A percentile compares a stretch with the other conserved stretches of the same genome.
Conservation (phyloP, 2,113 vertebrate genomes). For the Cacatua alba region DNA sequence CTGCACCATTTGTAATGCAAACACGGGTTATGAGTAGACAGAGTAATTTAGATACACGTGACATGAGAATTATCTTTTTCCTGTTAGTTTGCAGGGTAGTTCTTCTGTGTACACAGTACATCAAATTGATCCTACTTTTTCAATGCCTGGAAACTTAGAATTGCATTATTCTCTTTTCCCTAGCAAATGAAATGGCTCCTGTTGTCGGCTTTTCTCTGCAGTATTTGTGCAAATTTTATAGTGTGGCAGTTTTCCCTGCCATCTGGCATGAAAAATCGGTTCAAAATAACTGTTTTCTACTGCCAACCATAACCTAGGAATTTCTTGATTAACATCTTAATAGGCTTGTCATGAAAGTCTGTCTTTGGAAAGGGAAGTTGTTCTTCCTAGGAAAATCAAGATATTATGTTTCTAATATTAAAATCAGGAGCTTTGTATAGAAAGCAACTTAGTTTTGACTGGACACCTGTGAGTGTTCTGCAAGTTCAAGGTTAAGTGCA, state of each 20-base stretch:
- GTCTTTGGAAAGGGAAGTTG: background rate
- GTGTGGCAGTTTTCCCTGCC: background rate
- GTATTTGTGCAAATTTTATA: constrained; percentile 2
- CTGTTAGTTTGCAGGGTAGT: background rate
- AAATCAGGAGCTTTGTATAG: background rate
- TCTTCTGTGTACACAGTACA: background rate
- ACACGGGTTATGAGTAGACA: background rate
- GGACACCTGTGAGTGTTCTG: background rate
- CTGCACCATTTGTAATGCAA: background rate
- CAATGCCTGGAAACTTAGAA: background rate
- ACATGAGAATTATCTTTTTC: background rate
- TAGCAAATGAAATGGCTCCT: background rate
- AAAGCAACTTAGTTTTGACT: background rate
- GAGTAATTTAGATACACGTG: background rate
- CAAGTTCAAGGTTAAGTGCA: background rate
- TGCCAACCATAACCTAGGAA: constrained; percentile 10
- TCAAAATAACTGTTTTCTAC: constrained; percentile 15
- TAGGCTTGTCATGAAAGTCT: background rate
- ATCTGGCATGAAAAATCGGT: constrained; percentile 1
- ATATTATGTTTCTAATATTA: background rate
- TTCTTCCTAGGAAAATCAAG: background rate
- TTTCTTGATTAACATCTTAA: constrained; percentile 13
- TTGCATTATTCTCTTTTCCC: background rate
- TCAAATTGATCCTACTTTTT: background rate
- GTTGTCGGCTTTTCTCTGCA: constrained; percentile 29